Evolutionary conservation across 2,888 invertebrate genomes (phyloP).

Genomic region (Acrocera orbiculus): DNA sequence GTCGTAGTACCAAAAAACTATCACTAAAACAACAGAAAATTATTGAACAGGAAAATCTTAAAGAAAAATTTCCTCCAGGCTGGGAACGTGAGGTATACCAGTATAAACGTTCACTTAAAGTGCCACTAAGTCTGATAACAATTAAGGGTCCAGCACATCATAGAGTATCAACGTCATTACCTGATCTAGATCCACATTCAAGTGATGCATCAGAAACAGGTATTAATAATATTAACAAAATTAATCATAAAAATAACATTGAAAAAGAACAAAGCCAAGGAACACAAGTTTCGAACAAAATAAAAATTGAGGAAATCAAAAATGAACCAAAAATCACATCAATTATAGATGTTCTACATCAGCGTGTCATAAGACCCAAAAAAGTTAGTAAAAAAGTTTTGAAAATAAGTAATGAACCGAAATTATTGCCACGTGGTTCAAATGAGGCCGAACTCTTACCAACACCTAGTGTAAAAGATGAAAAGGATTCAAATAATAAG

Average conservation of each 20-base stretch:
- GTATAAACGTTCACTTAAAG: constrained; percentile 63
- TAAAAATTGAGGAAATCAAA: constrained; percentile 1
- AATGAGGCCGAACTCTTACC: constrained; percentile 19
- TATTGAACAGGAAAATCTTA: constrained; percentile 33
- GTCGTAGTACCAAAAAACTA: constrained; percentile 3
- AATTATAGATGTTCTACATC: constrained; percentile 29
- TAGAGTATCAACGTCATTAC: constrained; percentile 54
- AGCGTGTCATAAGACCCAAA: constrained; percentile 18
- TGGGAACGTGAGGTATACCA: constrained; percentile 69
- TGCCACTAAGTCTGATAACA: constrained; percentile 64
- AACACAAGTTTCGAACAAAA: constrained; percentile 14
- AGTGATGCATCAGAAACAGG: constrained; percentile 36
- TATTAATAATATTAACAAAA: constrained; percentile 6
- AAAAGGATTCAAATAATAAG: constrained; percentile 13
- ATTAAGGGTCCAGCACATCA: constrained; percentile 56
- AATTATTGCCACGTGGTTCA: constrained; percentile 10
- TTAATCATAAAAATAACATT: constrained; percentile 29
- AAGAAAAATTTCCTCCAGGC: constrained; percentile 57
- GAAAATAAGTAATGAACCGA: constrained; percentile 4
- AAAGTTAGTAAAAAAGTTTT: constrained; percentile 6
- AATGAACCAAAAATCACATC: constrained; percentile 22
- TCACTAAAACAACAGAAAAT: constrained; percentile 20
- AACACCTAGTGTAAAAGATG: constrained; percentile 11
- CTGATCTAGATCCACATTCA: constrained; percentile 58
- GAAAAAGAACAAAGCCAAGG: constrained; percentile 29